These are phyloP conservation scores for Temnothorax rugatulus DNA, from an alignment of 2,888 invertebrate genomes.

Conservation along the genomic window DNA sequence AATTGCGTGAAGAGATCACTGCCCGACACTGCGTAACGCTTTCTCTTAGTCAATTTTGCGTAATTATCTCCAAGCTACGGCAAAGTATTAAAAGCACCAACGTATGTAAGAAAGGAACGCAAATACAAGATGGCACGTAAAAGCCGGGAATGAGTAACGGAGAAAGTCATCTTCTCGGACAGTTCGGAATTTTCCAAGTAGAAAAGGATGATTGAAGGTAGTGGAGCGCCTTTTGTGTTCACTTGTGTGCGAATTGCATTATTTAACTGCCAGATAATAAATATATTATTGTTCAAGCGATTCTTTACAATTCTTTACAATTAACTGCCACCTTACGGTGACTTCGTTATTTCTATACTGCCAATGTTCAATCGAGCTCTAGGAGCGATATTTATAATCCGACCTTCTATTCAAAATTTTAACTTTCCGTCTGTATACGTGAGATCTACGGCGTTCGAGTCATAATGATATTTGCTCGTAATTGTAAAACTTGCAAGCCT, in stretches of 20 bases:
- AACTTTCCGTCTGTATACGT: no score
- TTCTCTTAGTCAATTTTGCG: conserved; percentile 68
- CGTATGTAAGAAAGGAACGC: neutral
- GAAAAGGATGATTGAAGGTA: neutral
- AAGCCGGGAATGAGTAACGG: neutral
- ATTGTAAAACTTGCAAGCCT: no score
- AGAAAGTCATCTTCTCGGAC: neutral
- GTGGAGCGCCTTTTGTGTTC: conserved; percentile 38
- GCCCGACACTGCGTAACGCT: conserved; percentile 56
- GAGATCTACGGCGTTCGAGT: no score
- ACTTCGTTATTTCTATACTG: conserved; percentile 36
- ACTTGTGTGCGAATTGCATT: conserved; percentile 31
- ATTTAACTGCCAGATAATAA: conserved; percentile 53
- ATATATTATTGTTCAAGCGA: conserved; percentile 28
- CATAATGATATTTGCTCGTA: no score
- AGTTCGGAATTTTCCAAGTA: neutral
- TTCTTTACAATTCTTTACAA: conserved; percentile 16
- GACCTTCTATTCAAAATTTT: neutral
- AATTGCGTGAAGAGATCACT: conserved; percentile 37
- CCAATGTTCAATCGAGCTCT: conserved; percentile 13
- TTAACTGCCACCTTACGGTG: neutral
- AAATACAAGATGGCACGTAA: neutral
- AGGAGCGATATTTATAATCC: neutral
- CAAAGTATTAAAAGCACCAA: conserved; percentile 48
- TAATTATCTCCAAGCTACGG: conserved; percentile 40